Base-by-base conservation (phyloP, 35 echinoderm and acorn worm species). In the Anneissia japonica region DNA sequence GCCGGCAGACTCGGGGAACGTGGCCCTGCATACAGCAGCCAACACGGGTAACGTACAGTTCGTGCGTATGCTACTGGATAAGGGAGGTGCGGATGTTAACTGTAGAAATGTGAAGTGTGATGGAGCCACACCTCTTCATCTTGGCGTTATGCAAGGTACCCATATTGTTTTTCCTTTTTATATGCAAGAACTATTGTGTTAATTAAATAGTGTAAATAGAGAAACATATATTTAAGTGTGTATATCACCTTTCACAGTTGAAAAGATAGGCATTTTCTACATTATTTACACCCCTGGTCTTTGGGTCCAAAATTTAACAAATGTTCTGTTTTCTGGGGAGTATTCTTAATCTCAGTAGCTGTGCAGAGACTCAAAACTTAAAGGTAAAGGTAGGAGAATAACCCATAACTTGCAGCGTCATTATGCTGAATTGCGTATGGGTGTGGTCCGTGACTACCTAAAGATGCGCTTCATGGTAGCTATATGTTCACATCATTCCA, bases 131-230 rank as follows among this genome's bases (percentile, higher is more conserved):
- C 92, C 96, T 34, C 89, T 99, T 19, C 96, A 99, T 75, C 74
- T 99, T 34, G 91, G 92, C 76, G 96, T 99, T 32, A 99, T 94
- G 96, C 96, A 99, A 94, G 96, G 96, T 99, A 75, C 5, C 7
- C 35, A 41, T 21, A 30, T 46, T 32, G 23, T 55, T 37, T 21
- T 26, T n/a, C n/a, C n/a, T n/a, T n/a, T n/a, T n/a, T n/a, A n/a
- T n/a, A n/a, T n/a, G n/a, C n/a, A n/a, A n/a, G n/a, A n/a, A n/a
- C n/a, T n/a, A n/a, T n/a, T n/a, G n/a, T n/a, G n/a, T n/a, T n/a
- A n/a, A n/a, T n/a, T 21, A 31, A 23, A 26, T 32, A 31, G 28
- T 17, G 7, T 33, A 32, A 19, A 34, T 41, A n/a, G 51, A 2
- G 10, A 0, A 74, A 16, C 0, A 1, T 3, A 4, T 5, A 19